Percentiles rank a stretch among this genome's conserved stretches.
Evolutionary conservation across 2,797 vertebrate genomes (phyloP).

Genomic region (Sylvilagus floridanus): DNA sequence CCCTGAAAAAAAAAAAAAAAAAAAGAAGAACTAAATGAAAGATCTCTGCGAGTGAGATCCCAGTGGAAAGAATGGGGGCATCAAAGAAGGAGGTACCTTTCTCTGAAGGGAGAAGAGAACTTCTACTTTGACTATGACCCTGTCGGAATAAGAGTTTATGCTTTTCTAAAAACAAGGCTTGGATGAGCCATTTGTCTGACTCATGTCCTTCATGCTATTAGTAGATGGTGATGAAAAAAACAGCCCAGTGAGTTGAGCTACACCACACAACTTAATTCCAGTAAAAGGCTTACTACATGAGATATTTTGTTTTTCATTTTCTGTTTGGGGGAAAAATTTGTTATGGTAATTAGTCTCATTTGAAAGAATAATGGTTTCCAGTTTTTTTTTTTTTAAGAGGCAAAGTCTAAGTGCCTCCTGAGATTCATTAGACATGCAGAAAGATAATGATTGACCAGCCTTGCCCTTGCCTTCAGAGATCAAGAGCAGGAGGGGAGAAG

Average conservation of each 20-base stretch:
- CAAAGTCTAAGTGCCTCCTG: neutral
- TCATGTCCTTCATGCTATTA: slow-evolving; percentile 9
- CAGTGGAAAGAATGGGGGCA: too few species aligned
- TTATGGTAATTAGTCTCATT: neutral
- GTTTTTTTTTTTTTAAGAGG: too few species aligned
- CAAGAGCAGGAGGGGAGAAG: neutral
- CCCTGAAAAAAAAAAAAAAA: too few species aligned
- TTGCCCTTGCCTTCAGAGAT: neutral
- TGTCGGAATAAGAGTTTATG: too few species aligned
- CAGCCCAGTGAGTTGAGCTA: neutral
- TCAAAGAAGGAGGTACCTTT: too few species aligned
- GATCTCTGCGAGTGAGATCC: too few species aligned
- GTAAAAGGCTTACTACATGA: slow-evolving; percentile 64
- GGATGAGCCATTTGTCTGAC: neutral
- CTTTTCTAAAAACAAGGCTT: neutral
- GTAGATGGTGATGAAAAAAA: neutral
- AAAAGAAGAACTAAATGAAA: too few species aligned
- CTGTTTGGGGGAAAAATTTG: neutral
- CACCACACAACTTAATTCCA: slow-evolving; percentile 42
- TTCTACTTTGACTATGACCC: too few species aligned
- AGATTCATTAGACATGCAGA: neutral
- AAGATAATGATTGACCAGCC: neutral
- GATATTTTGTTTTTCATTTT: slow-evolving; percentile 64
- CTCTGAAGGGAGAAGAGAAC: too few species aligned
- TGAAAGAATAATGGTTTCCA: slow-evolving; percentile 59